These are phyloP conservation scores for Trachythela sp. DNA, from an alignment of 64 coral and sea anemone genomes.

Conservation along the genomic window DNA sequence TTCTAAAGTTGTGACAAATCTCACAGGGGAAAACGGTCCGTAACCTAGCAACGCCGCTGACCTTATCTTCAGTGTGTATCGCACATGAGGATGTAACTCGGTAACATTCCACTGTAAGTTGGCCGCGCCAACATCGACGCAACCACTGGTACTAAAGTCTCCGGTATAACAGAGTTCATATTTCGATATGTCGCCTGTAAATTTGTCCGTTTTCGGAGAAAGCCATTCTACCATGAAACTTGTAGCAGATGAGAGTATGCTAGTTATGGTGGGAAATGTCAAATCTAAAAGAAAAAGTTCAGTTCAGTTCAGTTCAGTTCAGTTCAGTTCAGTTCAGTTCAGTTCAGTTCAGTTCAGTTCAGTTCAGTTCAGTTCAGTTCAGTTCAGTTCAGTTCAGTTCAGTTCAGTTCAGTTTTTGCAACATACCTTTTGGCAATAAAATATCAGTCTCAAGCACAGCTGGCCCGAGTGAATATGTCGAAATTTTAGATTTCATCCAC, in stretches of 20 bases:
- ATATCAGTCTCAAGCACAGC: not conserved
- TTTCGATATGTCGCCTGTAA: not conserved
- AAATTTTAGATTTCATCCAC: not conserved
- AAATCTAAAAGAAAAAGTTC: not conserved
- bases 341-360: too few relatives aligned
- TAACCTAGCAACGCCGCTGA: not conserved
- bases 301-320: not conserved
- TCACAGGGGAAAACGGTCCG: not conserved
- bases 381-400: too few relatives aligned
- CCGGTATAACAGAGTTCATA: not conserved
- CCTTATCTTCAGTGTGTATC: not conserved
- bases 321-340: too few relatives aligned
- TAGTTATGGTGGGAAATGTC: not conserved
- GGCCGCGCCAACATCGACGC: not conserved
- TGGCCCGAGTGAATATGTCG: not conserved
- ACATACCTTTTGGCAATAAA: not conserved
- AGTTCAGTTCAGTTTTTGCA: too few relatives aligned
- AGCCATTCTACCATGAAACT: not conserved
- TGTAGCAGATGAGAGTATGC: not conserved
- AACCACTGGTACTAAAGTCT: not conserved
- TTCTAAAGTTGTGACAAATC: not conserved
- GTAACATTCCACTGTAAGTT: not conserved
- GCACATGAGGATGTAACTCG: not conserved
- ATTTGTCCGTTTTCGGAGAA: not conserved
- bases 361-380: too few relatives aligned